Conservation (phyloP, 2,113 vertebrate species). For the Rhabdomys dilectus region DNA sequence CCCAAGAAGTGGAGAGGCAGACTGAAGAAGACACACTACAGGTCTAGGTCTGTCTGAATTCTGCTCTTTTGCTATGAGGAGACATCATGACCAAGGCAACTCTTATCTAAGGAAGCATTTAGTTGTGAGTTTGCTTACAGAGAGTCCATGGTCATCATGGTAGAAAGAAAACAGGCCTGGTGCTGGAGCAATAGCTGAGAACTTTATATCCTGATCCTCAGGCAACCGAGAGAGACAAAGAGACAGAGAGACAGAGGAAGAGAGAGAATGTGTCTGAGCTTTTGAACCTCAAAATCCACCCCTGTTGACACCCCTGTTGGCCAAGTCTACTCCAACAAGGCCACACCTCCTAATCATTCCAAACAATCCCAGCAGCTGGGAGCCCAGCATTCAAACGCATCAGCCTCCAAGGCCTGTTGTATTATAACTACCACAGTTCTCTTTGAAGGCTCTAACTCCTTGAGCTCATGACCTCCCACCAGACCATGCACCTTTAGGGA, state of each 20-base stretch:
- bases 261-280: neutral
- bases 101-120: neutral
- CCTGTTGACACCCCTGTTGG: neutral
- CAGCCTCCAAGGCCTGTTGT: neutral
- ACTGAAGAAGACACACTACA: neutral
- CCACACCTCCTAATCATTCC: neutral
- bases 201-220: neutral
- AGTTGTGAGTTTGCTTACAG: neutral
- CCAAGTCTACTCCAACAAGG: neutral
- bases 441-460: neutral
- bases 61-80: neutral
- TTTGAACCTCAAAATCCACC: neutral
- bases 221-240: too few species aligned
- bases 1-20: neutral
- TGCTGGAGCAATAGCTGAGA: neutral
- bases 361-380: neutral
- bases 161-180: neutral
- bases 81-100: neutral
- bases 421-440: neutral
- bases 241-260: too few species aligned
- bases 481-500: neutral
- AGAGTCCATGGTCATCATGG: neutral
- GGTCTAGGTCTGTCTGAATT: neutral
- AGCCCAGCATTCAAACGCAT: neutral
- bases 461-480: neutral